Evolutionary conservation across 2,113 vertebrate genomes (phyloP).

Genomic region (Scolopax mira): DNA sequence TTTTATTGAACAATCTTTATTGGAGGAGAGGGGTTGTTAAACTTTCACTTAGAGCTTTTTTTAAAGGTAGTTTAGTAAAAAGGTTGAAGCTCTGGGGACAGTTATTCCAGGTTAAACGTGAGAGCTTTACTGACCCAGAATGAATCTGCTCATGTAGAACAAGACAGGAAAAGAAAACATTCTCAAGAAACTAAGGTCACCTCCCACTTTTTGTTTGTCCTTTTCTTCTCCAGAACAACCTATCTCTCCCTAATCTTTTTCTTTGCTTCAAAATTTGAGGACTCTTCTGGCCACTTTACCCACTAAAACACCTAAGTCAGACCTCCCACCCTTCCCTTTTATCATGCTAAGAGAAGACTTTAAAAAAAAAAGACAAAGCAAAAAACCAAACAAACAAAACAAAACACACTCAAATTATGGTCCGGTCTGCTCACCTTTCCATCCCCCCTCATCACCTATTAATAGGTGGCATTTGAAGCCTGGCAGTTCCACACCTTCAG

Average conservation of each 20-base stretch:
- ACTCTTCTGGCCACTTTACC: not conserved
- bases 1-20: slow-evolving; percentile 28
- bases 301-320: not conserved
- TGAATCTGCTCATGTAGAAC: not conserved
- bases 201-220: not conserved
- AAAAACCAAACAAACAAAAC: too few species aligned
- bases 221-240: not conserved
- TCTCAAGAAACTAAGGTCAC: not conserved
- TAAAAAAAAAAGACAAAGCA: too few species aligned
- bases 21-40: slow-evolving; percentile 9
- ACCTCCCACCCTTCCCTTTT: not conserved
- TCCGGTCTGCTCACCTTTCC: not conserved
- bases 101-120: not conserved
- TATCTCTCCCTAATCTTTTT: not conserved
- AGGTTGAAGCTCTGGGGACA: not conserved
- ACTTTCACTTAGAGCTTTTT: not conserved
- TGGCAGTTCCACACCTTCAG: not conserved
- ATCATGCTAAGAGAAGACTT: not conserved
- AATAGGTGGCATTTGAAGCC: not conserved
- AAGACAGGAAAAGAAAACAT: not conserved
- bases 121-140: not conserved
- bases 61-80: not conserved
- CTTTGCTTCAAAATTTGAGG: not conserved
- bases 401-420: not conserved
- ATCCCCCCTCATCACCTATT: not conserved